Base-by-base conservation (phyloP, 2,113 vertebrate species). In the Chinchilla lanigera region DNA sequence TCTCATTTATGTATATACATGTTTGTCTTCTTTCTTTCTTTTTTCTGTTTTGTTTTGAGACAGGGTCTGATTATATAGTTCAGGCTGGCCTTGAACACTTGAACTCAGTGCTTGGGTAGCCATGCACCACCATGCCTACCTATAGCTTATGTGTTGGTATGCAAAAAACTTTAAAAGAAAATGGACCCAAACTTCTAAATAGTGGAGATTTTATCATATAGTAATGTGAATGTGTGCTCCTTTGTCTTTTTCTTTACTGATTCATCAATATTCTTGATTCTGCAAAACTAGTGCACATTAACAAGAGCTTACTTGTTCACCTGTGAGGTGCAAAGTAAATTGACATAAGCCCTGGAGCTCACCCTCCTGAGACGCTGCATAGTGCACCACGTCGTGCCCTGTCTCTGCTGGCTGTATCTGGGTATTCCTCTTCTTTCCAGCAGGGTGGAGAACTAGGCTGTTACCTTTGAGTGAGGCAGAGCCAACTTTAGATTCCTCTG, bases 311-410 rank as follows among this genome's bases (percentile, higher is more conserved):
- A 38, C 54, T 63, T 89, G 47, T 84, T 52, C 28, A 26, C 47
- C 35, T 86, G 33, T 16, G 63, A 41, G 7, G 38, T 44, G 56
- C 13, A 30, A 73, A 90, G 24, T 19, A 8, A 67, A 58, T 11
- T 96, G 82, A 41, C 19, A 52, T 65, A 44, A 93, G 30, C 22
- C 11, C 58, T 78, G 17, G 85, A 61, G 44, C 56, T 86, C 60
- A 67, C 35, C 26, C 82, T 14, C 61, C 60, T 69, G 41, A 44
- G 38, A 61, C 10, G 2, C 56, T 38, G 1, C 61, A 73, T 7
- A 13, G 8, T 20, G 12, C 12, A 1, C 7, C 44, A 9, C 16
- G 14, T 56, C 30, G 30, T 1, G 33, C 6, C 3, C 5, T 5
- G n/a, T 41, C 24, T 69, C 11, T 73, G 14, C 30, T 19, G 58